phyloP scores from a whole-genome alignment of 2,888 invertebrate genomes.

The Drosophila algonquin region DNA sequence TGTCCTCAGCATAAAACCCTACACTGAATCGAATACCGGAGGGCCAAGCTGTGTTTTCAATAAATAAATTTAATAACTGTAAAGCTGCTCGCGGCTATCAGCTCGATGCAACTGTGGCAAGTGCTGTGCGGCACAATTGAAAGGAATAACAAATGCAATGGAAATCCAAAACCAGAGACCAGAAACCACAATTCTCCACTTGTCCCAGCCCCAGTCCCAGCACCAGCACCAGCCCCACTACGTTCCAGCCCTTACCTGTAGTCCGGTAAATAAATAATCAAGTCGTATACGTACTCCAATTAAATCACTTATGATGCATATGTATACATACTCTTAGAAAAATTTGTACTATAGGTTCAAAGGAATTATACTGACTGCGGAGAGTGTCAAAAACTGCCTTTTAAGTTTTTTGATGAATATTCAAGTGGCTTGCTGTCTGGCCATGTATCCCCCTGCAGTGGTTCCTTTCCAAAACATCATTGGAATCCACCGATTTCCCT shows the following conservation, averaged over 20 bases:
- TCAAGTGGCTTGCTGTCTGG: no score
- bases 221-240: not conserved
- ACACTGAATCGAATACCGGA: not conserved
- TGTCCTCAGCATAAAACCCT: constrained; percentile 53
- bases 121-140: constrained; percentile 19
- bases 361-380: not conserved
- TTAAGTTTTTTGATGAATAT: not conserved
- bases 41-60: constrained; percentile 52
- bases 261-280: constrained; percentile 24
- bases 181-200: constrained; percentile 12
- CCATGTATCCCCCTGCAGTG: no score
- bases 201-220: not conserved
- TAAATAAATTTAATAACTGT: constrained; percentile 69
- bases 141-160: constrained; percentile 2
- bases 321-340: no score
- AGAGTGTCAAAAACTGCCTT: not conserved
- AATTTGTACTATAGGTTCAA: no score
- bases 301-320: not conserved
- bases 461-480: not conserved
- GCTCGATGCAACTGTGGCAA: constrained; percentile 31
- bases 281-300: not conserved
- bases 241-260: not conserved
- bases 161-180: constrained; percentile 18
- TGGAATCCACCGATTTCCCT: not conserved
- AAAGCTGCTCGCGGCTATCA: constrained; percentile 51